Percentiles rank a stretch among this genome's conserved stretches.
Conservation (phyloP, 2,888 invertebrate species). For the Copidosoma aretas region DNA sequence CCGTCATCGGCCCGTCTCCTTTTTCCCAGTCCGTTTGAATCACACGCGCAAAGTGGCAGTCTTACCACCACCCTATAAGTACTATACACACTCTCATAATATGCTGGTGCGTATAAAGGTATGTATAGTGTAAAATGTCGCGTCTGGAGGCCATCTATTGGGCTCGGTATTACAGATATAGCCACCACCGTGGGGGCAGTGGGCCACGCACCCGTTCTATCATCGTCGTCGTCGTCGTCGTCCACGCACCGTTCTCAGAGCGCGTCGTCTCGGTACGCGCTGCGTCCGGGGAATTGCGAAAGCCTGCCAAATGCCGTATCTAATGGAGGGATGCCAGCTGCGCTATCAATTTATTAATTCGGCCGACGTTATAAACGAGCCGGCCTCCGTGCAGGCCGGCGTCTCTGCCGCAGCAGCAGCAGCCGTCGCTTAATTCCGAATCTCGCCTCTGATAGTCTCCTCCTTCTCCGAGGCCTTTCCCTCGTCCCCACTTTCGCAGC, state of each 20-base stretch:
- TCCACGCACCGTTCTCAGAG: too few species aligned
- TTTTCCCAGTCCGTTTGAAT: too few species aligned
- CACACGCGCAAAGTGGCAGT: too few species aligned
- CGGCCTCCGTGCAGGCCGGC: constrained; percentile 18
- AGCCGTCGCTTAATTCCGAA: constrained; percentile 24
- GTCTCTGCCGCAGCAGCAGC: too few species aligned
- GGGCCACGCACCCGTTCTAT: constrained; percentile 14
- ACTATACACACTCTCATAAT: too few species aligned
- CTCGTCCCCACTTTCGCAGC: not conserved
- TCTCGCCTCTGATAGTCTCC: not conserved
- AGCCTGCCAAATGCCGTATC: constrained; percentile 53
- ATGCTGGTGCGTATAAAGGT: too few species aligned
- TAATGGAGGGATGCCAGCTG: constrained; percentile 56
- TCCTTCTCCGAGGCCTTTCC: not conserved
- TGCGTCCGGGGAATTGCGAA: constrained; percentile 48
- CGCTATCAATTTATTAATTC: constrained; percentile 55
- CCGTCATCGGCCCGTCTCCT: too few species aligned
- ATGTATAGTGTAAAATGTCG: not conserved
- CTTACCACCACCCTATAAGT: too few species aligned
- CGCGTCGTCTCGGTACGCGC: too few species aligned
- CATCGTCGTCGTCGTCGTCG: constrained; percentile 2
- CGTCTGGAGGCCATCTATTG: constrained; percentile 45
- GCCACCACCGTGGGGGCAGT: constrained; percentile 14
- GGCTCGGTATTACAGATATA: too few species aligned
- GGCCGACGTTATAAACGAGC: constrained; percentile 39